phyloP scores from a whole-genome alignment of 2,888 invertebrate genomes.

The Hydraecia micacea region DNA sequence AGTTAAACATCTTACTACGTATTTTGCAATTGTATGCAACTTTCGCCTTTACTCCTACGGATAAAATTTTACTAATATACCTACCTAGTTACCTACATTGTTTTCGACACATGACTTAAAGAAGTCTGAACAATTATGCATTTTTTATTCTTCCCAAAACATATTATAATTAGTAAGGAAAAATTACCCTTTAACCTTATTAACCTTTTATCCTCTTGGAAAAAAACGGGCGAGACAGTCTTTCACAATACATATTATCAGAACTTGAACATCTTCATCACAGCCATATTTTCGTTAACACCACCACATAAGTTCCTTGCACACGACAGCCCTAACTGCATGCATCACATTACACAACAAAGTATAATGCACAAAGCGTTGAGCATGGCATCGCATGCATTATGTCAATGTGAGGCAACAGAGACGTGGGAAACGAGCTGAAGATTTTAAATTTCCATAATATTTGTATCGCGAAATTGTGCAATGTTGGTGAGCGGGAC shows the following conservation, averaged over 20 bases:
- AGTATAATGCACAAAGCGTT: slow-evolving; percentile 73
- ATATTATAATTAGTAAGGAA: neutral
- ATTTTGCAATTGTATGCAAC: neutral
- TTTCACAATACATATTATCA: slow-evolving; percentile 5
- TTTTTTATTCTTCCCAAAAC: neutral
- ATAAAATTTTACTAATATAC: neutral
- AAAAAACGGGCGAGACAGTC: neutral
- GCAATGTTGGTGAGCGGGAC: slow-evolving; percentile 71
- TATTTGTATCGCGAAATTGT: slow-evolving; percentile 84
- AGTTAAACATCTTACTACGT: neutral
- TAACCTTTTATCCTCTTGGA: neutral
- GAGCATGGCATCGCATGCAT: slow-evolving; percentile 80
- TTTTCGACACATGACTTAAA: neutral
- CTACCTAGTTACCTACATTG: neutral
- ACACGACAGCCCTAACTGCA: slow-evolving; percentile 54
- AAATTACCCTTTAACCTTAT: no score
- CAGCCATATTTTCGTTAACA: neutral
- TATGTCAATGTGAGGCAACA: slow-evolving; percentile 80
- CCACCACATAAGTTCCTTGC: slow-evolving; percentile 1
- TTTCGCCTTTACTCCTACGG: neutral
- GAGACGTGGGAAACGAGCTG: slow-evolving; percentile 83
- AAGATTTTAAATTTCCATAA: slow-evolving; percentile 85
- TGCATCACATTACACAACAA: slow-evolving; percentile 68
- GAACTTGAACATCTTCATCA: neutral
- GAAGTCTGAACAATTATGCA: neutral